Base-by-base conservation (phyloP, 1,140 invertebrate genomes). In the Pomacea maculata region DNA sequence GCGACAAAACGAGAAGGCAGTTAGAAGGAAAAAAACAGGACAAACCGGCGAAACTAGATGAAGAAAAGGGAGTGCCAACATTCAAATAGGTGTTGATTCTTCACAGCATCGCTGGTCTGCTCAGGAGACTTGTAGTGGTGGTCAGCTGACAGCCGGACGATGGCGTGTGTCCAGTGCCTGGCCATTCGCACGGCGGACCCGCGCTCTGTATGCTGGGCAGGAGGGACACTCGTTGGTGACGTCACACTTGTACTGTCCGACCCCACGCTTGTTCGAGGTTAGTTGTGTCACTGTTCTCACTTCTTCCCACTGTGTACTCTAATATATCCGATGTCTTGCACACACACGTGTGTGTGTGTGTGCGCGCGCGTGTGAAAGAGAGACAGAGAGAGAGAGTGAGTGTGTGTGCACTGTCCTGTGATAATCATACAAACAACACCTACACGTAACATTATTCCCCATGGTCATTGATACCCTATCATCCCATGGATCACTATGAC, bases 101-200 rank as follows among this genome's bases (percentile, higher is more conserved):
- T 45, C 11, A 61, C 55, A 57, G 9, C 55, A 57, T 14, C 55
- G 14, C 9, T 14, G 57, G 57, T 17, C 57, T 61, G 57, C 15
- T 17, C 4, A 17, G 11, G 15, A 61, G 4, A 61, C 4, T 11
- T 61, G 57, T 17, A 61, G 57, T 61, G 57, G 57, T 61, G 11
- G 57, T 61, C 57, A 17, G 1, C 57, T 17, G 57, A 61, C 57
- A 2, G 11, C 57, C 57, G 15, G 57, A 70, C 45, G 7, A 78
- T 78, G 77, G 77, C 77, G n/a, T 78, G 64, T 45, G 55, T 70
- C 21, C 77, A 78, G 65, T 57, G 77, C 25, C 54, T 78, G 77
- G 77, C 77, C 21, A 78, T 78, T 45, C 77, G 67, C 19, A 78
- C 77, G 10, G 14, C 77, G 57, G 77, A 78, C 77, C 77, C 77